Evolutionary conservation across 2,797 vertebrate genomes (phyloP).

Genomic region (Enteromius viviparus): DNA sequence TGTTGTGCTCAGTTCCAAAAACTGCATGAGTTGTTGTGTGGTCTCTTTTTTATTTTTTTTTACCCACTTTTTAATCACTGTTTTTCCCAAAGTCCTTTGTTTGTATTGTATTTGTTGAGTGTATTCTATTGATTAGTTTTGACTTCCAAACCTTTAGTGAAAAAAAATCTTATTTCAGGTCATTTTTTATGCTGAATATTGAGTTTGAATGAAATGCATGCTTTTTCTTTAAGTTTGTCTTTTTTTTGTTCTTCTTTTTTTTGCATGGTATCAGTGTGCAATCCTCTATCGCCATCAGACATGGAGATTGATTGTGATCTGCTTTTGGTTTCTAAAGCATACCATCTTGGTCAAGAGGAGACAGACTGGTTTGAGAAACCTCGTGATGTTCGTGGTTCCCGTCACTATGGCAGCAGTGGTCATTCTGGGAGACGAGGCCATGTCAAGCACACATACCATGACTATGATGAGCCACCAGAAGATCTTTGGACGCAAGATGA

Average conservation of each 20-base stretch:
- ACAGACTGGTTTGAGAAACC: conserved; percentile 99
- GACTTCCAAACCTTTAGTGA: conserved; percentile 24
- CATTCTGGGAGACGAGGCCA: conserved; percentile 91
- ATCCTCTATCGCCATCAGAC: conserved; percentile 75
- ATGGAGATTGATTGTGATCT: conserved; percentile 91
- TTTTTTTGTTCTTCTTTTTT: conserved; percentile 74
- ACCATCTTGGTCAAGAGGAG: conserved; percentile 99
- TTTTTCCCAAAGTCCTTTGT: conserved; percentile 57
- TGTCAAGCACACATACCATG: conserved; percentile 93
- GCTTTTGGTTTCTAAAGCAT: conserved; percentile 99
- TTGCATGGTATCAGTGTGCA: conserved; percentile 88
- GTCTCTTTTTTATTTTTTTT: conserved; percentile 68
- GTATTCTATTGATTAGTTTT: conserved; percentile 13
- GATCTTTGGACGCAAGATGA: conserved; percentile 93
- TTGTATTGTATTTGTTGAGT: conserved; percentile 36
- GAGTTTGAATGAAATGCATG: conserved; percentile 41
- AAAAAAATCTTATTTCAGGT: conserved; percentile 14
- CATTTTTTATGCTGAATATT: conserved; percentile 27
- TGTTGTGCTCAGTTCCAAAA: conserved; percentile 69
- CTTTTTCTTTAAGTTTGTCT: conserved; percentile 47
- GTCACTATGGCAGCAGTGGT: conserved; percentile 87
- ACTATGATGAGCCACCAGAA: conserved; percentile 94
- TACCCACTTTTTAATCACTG: conserved; percentile 16
- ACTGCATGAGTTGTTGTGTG: conserved; percentile 77
- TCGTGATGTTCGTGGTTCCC: conserved; percentile 87